Percentiles rank a stretch among this genome's conserved stretches.
These are phyloP conservation scores for Tamandua tetradactyla DNA, from an alignment of 2,797 vertebrate genomes.

Conservation along the genomic window DNA sequence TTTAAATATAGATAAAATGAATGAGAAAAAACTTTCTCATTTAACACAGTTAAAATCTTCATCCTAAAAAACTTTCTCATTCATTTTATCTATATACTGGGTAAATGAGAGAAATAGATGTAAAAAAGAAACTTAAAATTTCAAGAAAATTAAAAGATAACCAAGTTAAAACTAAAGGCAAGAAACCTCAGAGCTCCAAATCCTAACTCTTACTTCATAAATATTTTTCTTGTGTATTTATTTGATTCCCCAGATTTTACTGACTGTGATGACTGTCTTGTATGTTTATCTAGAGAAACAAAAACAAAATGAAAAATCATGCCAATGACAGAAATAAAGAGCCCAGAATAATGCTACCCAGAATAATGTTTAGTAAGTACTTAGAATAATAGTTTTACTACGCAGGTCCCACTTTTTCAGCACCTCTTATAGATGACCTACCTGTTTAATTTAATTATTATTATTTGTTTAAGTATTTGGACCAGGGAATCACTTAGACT, in stretches of 20 bases:
- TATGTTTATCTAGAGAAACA: constrained; percentile 10
- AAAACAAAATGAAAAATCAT: neutral
- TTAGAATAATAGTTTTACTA: neutral
- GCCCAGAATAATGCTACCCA: neutral
- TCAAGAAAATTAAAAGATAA: constrained; percentile 29
- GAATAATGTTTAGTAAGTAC: neutral
- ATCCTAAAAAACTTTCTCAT: neutral
- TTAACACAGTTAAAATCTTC: too few species aligned
- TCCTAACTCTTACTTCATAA: neutral
- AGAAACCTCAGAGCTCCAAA: neutral
- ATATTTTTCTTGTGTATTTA: neutral
- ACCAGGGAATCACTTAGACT: too few species aligned
- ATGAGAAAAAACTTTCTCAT: too few species aligned
- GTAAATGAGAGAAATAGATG: neutral
- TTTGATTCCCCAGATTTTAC: neutral
- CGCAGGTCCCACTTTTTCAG: neutral
- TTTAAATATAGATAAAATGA: too few species aligned
- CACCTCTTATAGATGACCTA: neutral
- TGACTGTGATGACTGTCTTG: constrained; percentile 30
- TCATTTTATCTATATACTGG: neutral
- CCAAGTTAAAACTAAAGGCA: neutral
- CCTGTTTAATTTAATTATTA: neutral
- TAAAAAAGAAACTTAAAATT: neutral
- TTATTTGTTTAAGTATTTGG: too few species aligned
- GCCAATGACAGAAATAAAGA: neutral